Evolutionary conservation across 2,797 vertebrate genomes (phyloP), one percentile per base, ranked within the genome.

Genomic region (Botia kubotai): DNA sequence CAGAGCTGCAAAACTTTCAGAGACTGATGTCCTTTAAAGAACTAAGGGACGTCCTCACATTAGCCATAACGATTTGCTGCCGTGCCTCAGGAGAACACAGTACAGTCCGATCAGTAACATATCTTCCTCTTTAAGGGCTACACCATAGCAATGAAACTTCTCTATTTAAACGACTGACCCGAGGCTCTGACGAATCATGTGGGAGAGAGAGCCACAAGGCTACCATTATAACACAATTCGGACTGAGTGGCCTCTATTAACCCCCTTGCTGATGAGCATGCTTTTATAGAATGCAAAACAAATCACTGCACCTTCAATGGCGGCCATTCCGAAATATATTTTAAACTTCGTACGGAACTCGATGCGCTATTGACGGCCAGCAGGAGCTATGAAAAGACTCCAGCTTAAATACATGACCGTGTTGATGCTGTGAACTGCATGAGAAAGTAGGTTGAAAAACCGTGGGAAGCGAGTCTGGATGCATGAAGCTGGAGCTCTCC

Each of bases 171-270:
- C 36, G 23, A 14, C 53, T 74, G 55, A 55, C 55, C 63, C 6
- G 14, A 55, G 48, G 57, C n/a, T 50, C 52, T 5, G 6, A 29
- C 63, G 57, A 70, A 75, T 65, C 52, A 13, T 73, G 23, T 13
- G 50, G 65, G 70, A 76, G 39, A 77, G 65, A 77, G 48, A 73
- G 78, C 74, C 70, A 81, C 21, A 75, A 66, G 57, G 26, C 50
- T 50, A 72, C 71, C 53, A 78, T 67, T 82, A 83, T 58, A 71
- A 73, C 39, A 74, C 65, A 78, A 75, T 14, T 67, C 75, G 50
- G 79, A 52, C 8, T 12, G 52, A 39, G 29, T 82, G 82, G 67
- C 80, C 83, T 84, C 83, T 80, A 82, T 84, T 86, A 84, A 82
- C 77, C 75, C 65, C 60, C 23, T 26, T 29, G 46, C 55, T 75